Percentiles rank a stretch among this genome's conserved stretches.
Evolutionary conservation across 2,888 invertebrate genomes (phyloP).

Genomic region (Microchrysa polita): DNA sequence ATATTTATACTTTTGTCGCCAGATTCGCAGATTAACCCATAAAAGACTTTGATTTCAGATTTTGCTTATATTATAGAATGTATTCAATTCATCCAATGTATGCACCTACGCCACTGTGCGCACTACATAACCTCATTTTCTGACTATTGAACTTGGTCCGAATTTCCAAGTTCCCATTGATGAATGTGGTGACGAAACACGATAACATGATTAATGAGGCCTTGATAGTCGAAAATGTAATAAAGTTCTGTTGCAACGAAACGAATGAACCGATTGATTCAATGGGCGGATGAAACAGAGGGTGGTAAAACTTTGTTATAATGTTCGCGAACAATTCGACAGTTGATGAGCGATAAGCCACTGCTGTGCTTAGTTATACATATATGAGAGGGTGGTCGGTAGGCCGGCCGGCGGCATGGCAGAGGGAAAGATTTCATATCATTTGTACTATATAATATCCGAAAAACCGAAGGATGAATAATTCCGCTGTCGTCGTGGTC

Average conservation of each 20-base stretch:
- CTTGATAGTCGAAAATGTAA: slow-evolving; percentile 48
- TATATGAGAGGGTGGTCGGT: background rate
- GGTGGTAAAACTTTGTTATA: background rate
- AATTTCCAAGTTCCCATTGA: slow-evolving; percentile 33
- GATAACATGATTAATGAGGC: slow-evolving; percentile 50
- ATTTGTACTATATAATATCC: background rate
- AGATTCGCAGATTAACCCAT: too few relatives aligned
- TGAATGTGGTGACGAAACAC: slow-evolving; percentile 48
- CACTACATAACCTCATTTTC: background rate
- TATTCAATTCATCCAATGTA: too few relatives aligned
- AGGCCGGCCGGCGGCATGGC: background rate
- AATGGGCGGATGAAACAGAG: slow-evolving; percentile 24
- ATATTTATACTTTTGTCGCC: too few relatives aligned
- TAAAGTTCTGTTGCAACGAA: slow-evolving; percentile 41
- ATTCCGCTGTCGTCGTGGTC: background rate
- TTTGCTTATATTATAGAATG: too few relatives aligned
- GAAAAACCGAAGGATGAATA: too few relatives aligned
- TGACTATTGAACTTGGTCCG: slow-evolving; percentile 15
- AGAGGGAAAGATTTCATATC: slow-evolving; percentile 10
- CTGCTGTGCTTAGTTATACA: too few relatives aligned
- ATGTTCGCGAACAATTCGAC: slow-evolving; percentile 45
- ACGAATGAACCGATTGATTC: slow-evolving; percentile 23
- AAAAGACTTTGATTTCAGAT: too few relatives aligned
- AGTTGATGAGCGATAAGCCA: slow-evolving; percentile 44
- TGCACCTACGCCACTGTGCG: too few relatives aligned